phyloP scores from a whole-genome alignment of 2,797 vertebrate genomes.

The Acipenser transmontanus region DNA sequence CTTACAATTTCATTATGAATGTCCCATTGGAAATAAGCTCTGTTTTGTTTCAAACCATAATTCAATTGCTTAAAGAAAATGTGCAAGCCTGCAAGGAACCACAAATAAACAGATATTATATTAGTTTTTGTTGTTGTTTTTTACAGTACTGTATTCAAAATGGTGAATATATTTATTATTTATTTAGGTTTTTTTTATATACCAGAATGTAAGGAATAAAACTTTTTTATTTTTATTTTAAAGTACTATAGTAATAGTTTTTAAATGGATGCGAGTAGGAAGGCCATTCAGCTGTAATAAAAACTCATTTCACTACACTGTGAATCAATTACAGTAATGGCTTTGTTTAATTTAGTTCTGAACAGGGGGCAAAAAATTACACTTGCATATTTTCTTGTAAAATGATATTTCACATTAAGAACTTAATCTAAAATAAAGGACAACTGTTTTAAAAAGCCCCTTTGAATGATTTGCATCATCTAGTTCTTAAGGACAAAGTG shows the following conservation, averaged over 20 bases:
- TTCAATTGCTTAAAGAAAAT: too few relatives aligned
- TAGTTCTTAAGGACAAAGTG: not conserved
- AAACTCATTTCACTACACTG: constrained; percentile 61
- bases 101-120: too few relatives aligned
- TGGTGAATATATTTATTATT: too few relatives aligned
- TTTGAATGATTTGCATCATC: not conserved
- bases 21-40: too few relatives aligned
- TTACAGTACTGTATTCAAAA: too few relatives aligned
- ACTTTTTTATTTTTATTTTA: too few relatives aligned
- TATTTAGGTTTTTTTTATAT: too few relatives aligned
- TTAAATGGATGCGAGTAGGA: constrained; percentile 49
- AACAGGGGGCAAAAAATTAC: constrained; percentile 47
- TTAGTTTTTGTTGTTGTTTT: too few relatives aligned
- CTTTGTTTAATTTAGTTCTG: constrained; percentile 63
- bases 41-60: too few relatives aligned
- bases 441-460: not conserved
- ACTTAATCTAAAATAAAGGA: constrained; percentile 27
- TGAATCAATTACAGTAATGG: constrained; percentile 48
- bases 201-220: too few relatives aligned
- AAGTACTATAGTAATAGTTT: too few relatives aligned
- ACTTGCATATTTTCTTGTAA: constrained; percentile 35
- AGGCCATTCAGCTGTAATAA: constrained; percentile 57
- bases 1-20: not conserved
- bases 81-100: too few relatives aligned
- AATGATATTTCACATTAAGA: not conserved